Evolutionary conservation across 2,113 vertebrate genomes (phyloP).

Genomic region (Myotis davidii): DNA sequence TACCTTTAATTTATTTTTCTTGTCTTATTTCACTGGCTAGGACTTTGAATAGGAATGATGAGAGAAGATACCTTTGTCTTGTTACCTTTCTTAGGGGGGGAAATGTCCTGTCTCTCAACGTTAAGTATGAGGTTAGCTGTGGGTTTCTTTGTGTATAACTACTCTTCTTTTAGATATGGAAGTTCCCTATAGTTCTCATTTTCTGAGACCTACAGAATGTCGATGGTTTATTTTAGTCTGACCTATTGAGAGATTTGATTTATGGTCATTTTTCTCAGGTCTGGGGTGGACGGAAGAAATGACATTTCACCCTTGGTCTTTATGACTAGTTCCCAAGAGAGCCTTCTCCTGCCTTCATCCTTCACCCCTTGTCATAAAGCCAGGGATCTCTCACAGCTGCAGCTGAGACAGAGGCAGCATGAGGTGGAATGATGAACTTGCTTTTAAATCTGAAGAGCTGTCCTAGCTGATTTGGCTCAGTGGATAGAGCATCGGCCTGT

Average conservation of each 20-base stretch:
- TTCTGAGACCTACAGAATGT: not conserved
- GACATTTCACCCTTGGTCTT: not conserved
- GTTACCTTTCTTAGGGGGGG: not conserved
- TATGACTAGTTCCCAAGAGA: not conserved
- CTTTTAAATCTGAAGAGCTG: conserved; percentile 34
- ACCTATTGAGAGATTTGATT: not conserved
- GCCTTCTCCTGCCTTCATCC: not conserved
- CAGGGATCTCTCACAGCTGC: not conserved
- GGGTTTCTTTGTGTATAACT: not conserved
- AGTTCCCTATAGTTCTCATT: not conserved
- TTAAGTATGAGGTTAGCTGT: not conserved
- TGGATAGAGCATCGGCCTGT: too few species aligned
- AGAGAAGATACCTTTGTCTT: not conserved
- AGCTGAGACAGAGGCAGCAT: not conserved
- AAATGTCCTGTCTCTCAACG: not conserved
- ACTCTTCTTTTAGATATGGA: not conserved
- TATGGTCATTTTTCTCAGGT: not conserved
- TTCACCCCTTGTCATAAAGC: not conserved
- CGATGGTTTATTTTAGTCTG: not conserved
- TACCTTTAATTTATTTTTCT: conserved; percentile 55
- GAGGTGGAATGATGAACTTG: not conserved
- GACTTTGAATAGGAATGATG: not conserved
- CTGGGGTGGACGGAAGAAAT: not conserved
- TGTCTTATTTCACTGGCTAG: conserved; percentile 50
- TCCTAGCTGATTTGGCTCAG: too few species aligned